phyloP scores from a whole-genome alignment of 2,888 invertebrate genomes.

The Heteromyza rotundicornis region DNA sequence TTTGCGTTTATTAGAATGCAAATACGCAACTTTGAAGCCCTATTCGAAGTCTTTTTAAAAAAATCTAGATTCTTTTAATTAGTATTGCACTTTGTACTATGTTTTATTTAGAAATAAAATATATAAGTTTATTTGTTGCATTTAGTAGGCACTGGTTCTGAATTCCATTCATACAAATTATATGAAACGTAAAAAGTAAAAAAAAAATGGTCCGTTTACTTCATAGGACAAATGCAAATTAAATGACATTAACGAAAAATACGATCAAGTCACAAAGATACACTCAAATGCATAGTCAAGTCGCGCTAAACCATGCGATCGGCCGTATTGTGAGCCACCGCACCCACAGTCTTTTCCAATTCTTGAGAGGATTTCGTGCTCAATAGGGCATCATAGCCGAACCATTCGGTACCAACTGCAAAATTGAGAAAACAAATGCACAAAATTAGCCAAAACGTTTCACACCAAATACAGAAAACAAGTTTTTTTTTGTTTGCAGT shows the following conservation, averaged over 20 bases:
- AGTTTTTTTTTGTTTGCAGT: neutral
- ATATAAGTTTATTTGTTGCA: too few relatives aligned
- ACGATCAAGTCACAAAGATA: conserved; percentile 15
- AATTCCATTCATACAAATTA: too few relatives aligned
- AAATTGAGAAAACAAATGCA: conserved; percentile 24
- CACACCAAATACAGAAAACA: too few relatives aligned
- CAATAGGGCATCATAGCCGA: conserved; percentile 24
- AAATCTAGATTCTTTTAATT: too few relatives aligned
- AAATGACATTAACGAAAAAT: conserved; percentile 16
- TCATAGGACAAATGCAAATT: neutral
- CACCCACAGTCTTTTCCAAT: conserved; percentile 39
- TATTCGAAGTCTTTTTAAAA: too few relatives aligned
- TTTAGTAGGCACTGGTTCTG: too few relatives aligned
- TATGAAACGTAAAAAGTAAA: too few relatives aligned
- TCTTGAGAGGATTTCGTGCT: conserved; percentile 19
- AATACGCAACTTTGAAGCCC: too few relatives aligned
- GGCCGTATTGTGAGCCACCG: conserved; percentile 47
- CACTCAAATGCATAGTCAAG: neutral
- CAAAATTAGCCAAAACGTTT: conserved; percentile 16
- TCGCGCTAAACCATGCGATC: conserved; percentile 35
- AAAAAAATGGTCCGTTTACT: too few relatives aligned
- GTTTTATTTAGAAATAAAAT: too few relatives aligned
- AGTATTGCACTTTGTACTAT: too few relatives aligned
- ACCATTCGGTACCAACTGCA: conserved; percentile 37
- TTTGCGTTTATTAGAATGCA: too few relatives aligned